Evolutionary conservation across 2,797 vertebrate genomes (phyloP).

Genomic region (Centropyge bicolor): DNA sequence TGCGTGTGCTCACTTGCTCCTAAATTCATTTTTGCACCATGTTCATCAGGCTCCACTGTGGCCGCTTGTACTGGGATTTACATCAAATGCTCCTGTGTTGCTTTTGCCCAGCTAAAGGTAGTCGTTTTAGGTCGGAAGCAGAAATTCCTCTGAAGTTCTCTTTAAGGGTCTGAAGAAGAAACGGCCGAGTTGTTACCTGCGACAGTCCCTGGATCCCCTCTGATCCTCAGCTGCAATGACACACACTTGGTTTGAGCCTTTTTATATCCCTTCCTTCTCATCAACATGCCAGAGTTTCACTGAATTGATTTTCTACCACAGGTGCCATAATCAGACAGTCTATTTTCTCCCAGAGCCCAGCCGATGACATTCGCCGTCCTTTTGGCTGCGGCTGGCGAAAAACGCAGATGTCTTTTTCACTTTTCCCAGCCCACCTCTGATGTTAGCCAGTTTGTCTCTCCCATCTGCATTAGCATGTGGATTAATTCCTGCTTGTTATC

Average conservation of each 20-base stretch:
- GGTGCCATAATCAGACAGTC: slow-evolving; percentile 47
- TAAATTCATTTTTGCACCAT: slow-evolving; percentile 27
- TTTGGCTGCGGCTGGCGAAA: slow-evolving; percentile 30
- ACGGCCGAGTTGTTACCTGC: slow-evolving; percentile 55
- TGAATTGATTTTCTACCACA: slow-evolving; percentile 64
- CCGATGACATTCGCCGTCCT: slow-evolving; percentile 51
- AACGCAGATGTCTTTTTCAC: slow-evolving; percentile 63
- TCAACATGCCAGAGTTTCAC: slow-evolving; percentile 62
- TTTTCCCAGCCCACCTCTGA: slow-evolving; percentile 57
- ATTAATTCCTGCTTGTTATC: slow-evolving; percentile 83
- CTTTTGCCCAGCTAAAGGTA: slow-evolving; percentile 47
- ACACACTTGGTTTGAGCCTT: slow-evolving; percentile 48
- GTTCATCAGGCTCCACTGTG: slow-evolving; percentile 32
- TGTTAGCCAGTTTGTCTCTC: slow-evolving; percentile 59
- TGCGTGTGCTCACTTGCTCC: slow-evolving; percentile 9
- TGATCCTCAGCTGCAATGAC: slow-evolving; percentile 75
- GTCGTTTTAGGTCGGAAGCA: slow-evolving; percentile 54
- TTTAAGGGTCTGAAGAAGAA: slow-evolving; percentile 59
- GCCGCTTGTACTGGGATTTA: slow-evolving; percentile 43
- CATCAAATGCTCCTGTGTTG: slow-evolving; percentile 44
- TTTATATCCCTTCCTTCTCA: slow-evolving; percentile 57
- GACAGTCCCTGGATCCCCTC: slow-evolving; percentile 69
- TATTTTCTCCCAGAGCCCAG: slow-evolving; percentile 39
- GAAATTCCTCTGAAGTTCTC: slow-evolving; percentile 62
- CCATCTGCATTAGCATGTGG: slow-evolving; percentile 71